A percentile compares a stretch with the other conserved stretches of the same genome.
phyloP scores from a whole-genome alignment of 2,113 vertebrate species.

The Baryphthengus martii region DNA sequence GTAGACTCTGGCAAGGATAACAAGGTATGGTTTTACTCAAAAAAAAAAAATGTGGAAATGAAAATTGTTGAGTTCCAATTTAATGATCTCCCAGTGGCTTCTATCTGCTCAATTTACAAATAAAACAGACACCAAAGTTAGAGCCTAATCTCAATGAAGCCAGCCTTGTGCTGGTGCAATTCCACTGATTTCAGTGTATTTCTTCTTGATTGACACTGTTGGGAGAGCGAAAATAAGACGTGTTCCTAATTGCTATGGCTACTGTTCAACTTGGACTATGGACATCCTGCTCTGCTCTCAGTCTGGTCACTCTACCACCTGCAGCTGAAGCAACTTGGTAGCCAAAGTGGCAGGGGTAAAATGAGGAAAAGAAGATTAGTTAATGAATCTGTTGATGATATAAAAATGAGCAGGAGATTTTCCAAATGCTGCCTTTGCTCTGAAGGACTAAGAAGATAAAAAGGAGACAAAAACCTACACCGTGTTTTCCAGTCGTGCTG shows the following conservation, averaged over 20 bases:
- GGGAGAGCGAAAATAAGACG: background rate
- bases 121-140: conserved; percentile 19
- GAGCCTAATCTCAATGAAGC: background rate
- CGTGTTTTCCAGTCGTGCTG: background rate
- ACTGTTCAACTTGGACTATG: background rate
- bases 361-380: background rate
- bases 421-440: background rate
- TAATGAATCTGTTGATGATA: background rate
- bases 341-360: background rate
- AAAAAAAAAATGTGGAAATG: background rate
- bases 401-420: background rate
- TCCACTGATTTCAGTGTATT: background rate
- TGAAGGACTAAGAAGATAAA: background rate
- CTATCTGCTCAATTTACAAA: conserved; percentile 54
- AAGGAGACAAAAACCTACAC: background rate
- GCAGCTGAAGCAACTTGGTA: background rate
- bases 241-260: background rate
- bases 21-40: conserved; percentile 31
- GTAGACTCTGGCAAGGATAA: conserved; percentile 37
- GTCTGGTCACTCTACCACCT: background rate
- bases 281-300: background rate
- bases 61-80: background rate
- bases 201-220: background rate
- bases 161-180: background rate
- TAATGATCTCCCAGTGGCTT: conserved; percentile 23